phyloP scores from a whole-genome alignment of 2,797 vertebrate species.

The Centropyge bicolor region DNA sequence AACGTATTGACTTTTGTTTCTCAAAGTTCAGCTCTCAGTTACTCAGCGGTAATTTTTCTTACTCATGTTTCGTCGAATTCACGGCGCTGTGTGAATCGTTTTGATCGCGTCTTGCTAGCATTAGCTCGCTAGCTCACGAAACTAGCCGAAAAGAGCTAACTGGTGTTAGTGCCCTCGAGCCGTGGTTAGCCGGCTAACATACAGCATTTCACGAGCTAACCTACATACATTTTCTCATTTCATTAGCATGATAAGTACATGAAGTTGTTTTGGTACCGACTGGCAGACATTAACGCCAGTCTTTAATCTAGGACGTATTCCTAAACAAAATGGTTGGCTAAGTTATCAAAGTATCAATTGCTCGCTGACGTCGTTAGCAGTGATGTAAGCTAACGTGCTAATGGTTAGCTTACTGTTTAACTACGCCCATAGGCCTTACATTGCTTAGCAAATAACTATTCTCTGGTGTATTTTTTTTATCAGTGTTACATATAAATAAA shows the following conservation, averaged over 20 bases:
- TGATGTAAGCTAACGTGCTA: conserved; percentile 74
- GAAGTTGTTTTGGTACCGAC: fast-evolving
- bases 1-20: neutral
- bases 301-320: neutral
- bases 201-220: neutral
- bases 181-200: conserved; percentile 13
- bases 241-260: fast-evolving
- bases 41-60: conserved; percentile 33
- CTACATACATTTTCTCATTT: neutral
- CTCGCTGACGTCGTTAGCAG: conserved; percentile 64
- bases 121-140: conserved; percentile 34
- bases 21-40: neutral
- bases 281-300: neutral
- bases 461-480: neutral
- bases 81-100: neutral
- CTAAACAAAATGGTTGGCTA: conserved; percentile 43
- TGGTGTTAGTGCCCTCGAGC: conserved; percentile 17
- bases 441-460: conserved; percentile 27
- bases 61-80: neutral
- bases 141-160: conserved; percentile 54
- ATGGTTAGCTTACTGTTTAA: conserved; percentile 53
- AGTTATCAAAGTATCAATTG: conserved; percentile 51
- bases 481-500: fast-evolving
- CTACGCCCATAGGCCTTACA: conserved; percentile 69
- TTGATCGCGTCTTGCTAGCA: neutral